These are phyloP conservation scores for Panthera uncia DNA, from an alignment of 2,113 vertebrate genomes.

Conservation along the genomic window DNA sequence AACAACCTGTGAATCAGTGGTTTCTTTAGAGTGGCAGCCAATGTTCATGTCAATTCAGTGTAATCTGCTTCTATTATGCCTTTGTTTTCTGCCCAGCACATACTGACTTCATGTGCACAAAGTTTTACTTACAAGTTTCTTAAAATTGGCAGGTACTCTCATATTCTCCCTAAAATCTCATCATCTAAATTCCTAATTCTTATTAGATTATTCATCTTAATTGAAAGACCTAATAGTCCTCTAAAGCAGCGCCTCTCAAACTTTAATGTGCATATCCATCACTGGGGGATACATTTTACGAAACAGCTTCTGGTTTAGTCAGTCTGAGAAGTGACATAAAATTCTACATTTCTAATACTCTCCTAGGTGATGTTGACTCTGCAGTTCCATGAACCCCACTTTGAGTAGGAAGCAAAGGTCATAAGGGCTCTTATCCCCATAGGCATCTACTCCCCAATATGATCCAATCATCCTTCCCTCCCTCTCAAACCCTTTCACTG, in stretches of 20 bases:
- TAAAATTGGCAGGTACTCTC: neutral
- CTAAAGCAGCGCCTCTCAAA: neutral
- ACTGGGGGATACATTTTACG: neutral
- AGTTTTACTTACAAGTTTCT: neutral
- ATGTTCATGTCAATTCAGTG: neutral
- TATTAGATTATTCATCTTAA: neutral
- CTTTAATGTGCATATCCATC: neutral
- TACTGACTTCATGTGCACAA: neutral
- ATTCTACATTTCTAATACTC: conserved; percentile 4
- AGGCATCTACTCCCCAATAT: neutral
- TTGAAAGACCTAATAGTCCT: neutral
- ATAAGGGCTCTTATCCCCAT: neutral
- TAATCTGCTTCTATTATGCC: neutral
- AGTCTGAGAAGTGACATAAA: neutral
- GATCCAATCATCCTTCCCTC: neutral
- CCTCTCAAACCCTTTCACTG: neutral
- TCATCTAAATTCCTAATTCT: neutral
- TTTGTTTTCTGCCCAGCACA: neutral
- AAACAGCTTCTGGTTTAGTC: neutral
- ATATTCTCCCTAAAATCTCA: conserved; percentile 23
- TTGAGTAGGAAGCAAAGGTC: neutral
- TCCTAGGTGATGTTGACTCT: neutral
- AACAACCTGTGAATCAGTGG: neutral
- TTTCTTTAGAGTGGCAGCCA: neutral
- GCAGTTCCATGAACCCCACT: neutral